phyloP scores from a whole-genome alignment of 1,140 invertebrate genomes.

The Drosophila persimilis region DNA sequence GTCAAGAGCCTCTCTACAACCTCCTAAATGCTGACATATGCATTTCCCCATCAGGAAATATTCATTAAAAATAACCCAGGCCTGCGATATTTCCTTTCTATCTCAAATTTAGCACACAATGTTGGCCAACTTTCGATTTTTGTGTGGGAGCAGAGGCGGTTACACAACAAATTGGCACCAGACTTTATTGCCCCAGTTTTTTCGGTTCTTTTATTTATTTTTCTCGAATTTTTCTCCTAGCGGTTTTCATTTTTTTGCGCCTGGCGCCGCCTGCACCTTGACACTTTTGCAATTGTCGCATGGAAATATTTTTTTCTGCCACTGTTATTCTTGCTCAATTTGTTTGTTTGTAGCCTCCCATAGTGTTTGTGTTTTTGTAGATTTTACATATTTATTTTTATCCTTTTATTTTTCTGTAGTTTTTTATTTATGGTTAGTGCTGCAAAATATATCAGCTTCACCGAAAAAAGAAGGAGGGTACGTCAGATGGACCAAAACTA shows the following conservation, averaged over 20 bases:
- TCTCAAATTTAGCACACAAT: conserved; percentile 21
- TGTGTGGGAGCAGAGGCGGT: conserved; percentile 16
- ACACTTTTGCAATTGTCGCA: conserved; percentile 54
- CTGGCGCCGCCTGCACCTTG: conserved; percentile 48
- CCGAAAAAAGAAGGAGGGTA: conserved; percentile 4
- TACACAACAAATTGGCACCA: conserved; percentile 37
- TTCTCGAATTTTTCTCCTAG: neutral
- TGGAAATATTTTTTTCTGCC: conserved; percentile 45
- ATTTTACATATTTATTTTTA: conserved; percentile 30
- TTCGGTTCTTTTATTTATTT: conserved; percentile 16
- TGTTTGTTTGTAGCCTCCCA: conserved; percentile 34
- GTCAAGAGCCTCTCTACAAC: neutral
- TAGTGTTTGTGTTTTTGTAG: conserved; percentile 29
- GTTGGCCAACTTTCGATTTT: conserved; percentile 47
- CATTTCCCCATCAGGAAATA: conserved; percentile 30
- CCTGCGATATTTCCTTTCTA: conserved; percentile 18
- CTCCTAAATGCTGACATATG: conserved; percentile 24
- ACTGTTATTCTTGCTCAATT: conserved; percentile 49
- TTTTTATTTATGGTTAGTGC: conserved; percentile 51
- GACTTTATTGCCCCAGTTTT: conserved; percentile 43
- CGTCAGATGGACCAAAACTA: conserved; percentile 35
- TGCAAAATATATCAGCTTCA: conserved; percentile 45
- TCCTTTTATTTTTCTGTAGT: conserved; percentile 15
- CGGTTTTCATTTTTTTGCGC: conserved; percentile 6
- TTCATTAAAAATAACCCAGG: conserved; percentile 39